Conservation (phyloP, 2,888 invertebrate species). For the Antitype chi region DNA sequence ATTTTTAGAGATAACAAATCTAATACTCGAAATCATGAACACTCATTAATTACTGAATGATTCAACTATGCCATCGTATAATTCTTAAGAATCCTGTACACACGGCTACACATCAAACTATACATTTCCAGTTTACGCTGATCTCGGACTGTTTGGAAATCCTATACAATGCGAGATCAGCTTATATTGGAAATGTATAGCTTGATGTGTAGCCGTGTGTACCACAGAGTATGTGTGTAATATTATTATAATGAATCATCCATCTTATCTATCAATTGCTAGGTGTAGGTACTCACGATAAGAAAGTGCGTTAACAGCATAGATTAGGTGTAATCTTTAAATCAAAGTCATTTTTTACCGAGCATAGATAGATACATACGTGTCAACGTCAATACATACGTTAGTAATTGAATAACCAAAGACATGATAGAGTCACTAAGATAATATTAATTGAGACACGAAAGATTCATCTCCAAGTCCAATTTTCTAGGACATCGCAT, state of each 20-base stretch:
- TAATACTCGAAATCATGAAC: constrained; percentile 11
- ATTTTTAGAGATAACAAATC: constrained; percentile 16
- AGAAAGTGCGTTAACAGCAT: constrained; percentile 40
- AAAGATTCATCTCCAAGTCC: background rate
- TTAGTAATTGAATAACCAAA: background rate
- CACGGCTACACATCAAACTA: no score
- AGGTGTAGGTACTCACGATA: constrained; percentile 43
- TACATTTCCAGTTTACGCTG: no score
- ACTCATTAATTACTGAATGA: constrained; percentile 48
- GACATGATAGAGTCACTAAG: background rate
- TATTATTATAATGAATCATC: constrained; percentile 55
- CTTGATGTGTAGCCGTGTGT: no score
- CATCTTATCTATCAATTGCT: constrained; percentile 40
- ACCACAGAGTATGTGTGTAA: constrained; percentile 24
- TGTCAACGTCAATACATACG: no score
- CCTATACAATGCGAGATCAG: no score
- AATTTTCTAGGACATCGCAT: no score
- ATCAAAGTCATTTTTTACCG: constrained; percentile 23
- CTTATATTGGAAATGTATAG: no score
- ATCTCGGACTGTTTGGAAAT: no score
- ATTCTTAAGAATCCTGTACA: constrained; percentile 34
- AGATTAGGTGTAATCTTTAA: constrained; percentile 40
- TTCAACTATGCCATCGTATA: constrained; percentile 40
- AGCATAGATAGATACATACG: constrained; percentile 4
- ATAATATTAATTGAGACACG: background rate